phyloP scores from a whole-genome alignment of 2,888 invertebrate species.

The Sericinus montela region DNA sequence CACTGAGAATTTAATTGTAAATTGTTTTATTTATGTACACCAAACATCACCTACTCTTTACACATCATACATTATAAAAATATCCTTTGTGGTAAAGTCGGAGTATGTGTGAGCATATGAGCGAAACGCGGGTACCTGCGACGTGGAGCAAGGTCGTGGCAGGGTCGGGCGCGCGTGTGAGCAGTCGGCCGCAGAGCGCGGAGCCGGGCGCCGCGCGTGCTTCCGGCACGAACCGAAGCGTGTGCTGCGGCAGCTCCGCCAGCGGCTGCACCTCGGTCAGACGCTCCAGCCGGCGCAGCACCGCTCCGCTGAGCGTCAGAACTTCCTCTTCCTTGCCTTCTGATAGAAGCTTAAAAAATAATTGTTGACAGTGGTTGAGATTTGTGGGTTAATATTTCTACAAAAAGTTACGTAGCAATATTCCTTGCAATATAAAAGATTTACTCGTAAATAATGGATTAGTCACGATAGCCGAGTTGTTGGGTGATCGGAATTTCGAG shows the following conservation, averaged over 20 bases:
- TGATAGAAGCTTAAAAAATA: slow-evolving; percentile 70
- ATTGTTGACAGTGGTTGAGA: too few relatives aligned
- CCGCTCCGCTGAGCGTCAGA: slow-evolving; percentile 82
- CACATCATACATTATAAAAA: too few relatives aligned
- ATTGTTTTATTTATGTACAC: too few relatives aligned
- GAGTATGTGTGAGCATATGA: not conserved
- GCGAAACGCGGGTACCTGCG: slow-evolving; percentile 57
- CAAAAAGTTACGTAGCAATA: too few relatives aligned
- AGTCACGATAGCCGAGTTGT: too few relatives aligned
- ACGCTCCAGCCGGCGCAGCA: slow-evolving; percentile 82
- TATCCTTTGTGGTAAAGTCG: too few relatives aligned
- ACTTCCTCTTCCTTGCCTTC: slow-evolving; percentile 86
- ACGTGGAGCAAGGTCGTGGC: slow-evolving; percentile 78
- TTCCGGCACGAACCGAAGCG: slow-evolving; percentile 53
- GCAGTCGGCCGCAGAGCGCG: slow-evolving; percentile 57
- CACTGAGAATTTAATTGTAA: too few relatives aligned
- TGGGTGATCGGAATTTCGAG: too few relatives aligned
- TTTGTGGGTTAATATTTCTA: too few relatives aligned
- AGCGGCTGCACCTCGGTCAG: slow-evolving; percentile 72
- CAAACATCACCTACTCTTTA: too few relatives aligned
- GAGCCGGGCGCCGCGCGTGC: slow-evolving; percentile 49
- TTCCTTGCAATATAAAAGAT: too few relatives aligned
- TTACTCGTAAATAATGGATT: too few relatives aligned
- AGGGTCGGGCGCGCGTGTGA: slow-evolving; percentile 82
- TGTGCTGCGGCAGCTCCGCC: slow-evolving; percentile 42